Evolutionary conservation across 2,113 vertebrate species (phyloP), one percentile per base, ranked within the genome.

Genomic region (Halichoeres trimaculatus): DNA sequence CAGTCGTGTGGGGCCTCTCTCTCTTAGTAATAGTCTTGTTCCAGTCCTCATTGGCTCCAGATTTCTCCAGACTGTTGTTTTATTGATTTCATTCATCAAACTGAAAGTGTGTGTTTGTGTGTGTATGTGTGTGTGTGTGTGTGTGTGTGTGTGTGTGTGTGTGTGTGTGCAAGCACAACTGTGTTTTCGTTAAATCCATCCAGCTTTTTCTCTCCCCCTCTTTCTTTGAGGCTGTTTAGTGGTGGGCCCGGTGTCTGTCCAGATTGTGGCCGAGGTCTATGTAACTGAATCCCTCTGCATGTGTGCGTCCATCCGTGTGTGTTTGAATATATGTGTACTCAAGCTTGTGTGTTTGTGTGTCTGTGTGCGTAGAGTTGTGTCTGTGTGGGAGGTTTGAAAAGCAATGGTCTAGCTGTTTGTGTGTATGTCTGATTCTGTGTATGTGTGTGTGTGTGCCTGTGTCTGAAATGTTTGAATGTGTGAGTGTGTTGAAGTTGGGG

Each of bases 1-100:
- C 12, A 65, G 19, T 35, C 17, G 17, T 81, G 76, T 74, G 80
- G 35, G 69, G 48, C 51, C 76, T 67, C 67, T 56, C 22, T 43
- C 6, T 30, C 56, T 73, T 41, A 19, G 45, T 77, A 77, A 76
- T 65, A 64, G 67, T 76, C 51, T 19, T 48, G 36, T 78, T 84
- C 69, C 76, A 55, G 52, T 74, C 65, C 79, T 89, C 87, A 90
- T 83, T 86, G 83, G 65, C 70, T 83, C 79, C 89, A 90, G 85
- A 78, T 88, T 90, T 86, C 68, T 70, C 48, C 69, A 69, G 80
- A 69, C 61, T 51, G 23, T 78, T 78, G 72, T 84, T 89, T 91
- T 87, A 90, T 93, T 88, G 83, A 92, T 92, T 90, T 90, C 84
- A 88, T 91, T 87, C 80, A 90, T 90, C 81, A 87, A 77, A 83